Evolutionary conservation across 92 coral and sea anemone genomes (phyloP), one percentile per base, ranked within the genome.

Genomic region (Parazoanthus atlanticus): DNA sequence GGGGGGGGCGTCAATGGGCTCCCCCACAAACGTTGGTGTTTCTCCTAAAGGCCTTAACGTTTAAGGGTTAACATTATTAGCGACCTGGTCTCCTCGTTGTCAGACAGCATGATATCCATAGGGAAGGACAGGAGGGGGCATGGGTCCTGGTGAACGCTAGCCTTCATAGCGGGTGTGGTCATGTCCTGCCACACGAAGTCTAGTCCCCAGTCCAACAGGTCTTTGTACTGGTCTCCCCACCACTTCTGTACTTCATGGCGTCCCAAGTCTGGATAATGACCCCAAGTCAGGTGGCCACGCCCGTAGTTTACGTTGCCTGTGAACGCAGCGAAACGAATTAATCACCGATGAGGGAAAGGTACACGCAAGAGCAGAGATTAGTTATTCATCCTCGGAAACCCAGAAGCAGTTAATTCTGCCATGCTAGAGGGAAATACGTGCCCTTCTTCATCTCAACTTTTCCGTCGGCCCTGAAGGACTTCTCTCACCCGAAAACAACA

Each of bases 181-280:
- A 93, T 93, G 86, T 93, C 96, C 85, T 93, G 96, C 96, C 96
- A 93, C 13, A 93, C 94, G 80, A 93, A 93, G 77, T 93, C 94
- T 64, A 93, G 73, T 1, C 96, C 96, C 96, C 96, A 93, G 89
- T 93, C 96, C 40, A 93, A 74, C 28, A 93, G 94, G 74, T 93
- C 96, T 9, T 89, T 88, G 88, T 93, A 93, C 84, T 93, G 96
- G 72, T 92, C 93, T 9, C 96, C 96, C 96, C 96, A 93, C 96
- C 96, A 93, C 86, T 90, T 92, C 86, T 90, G 94, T 77, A 85
- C 96, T 1, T 93, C 96, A 6, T 38, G 89, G 29, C 94, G 78
- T 33, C 96, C 96, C 88, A 93, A 90, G 54, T 93, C 96, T 30
- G 96, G 94, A 76, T 93, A 93, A 33, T 93, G 94, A 15, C 96